A percentile compares a stretch with the other conserved stretches of the same genome.
These are phyloP conservation scores for Rhamphomyia laevipes DNA, from an alignment of 2,888 invertebrate genomes.

Conservation along the genomic window DNA sequence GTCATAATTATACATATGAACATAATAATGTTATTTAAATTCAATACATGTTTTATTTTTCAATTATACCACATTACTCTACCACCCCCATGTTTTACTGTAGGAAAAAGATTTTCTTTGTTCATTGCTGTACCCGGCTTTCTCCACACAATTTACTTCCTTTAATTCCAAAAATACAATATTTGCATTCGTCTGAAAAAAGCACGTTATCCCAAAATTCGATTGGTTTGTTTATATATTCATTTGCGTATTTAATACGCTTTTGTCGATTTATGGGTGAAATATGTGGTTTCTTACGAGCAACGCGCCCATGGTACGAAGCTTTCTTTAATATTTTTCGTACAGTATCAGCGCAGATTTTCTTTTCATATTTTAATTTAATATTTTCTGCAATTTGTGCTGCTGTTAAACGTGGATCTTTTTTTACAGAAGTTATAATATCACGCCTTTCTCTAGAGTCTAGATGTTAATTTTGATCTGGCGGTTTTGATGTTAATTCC, in stretches of 20 bases:
- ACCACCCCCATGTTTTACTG: background rate
- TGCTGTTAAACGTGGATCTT: slow-evolving; percentile 5
- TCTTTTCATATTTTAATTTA: background rate
- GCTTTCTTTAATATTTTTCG: slow-evolving; percentile 4
- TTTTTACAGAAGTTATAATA: slow-evolving; percentile 3
- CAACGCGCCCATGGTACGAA: background rate
- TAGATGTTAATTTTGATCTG: slow-evolving; percentile 5
- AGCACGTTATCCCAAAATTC: too few species aligned
- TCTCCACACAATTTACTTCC: too few species aligned
- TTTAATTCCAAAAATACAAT: too few species aligned
- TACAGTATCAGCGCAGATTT: slow-evolving; percentile 1
- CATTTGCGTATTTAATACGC: too few species aligned
- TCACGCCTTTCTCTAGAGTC: slow-evolving; percentile 4
- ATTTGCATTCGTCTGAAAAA: too few species aligned
- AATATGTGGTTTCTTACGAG: background rate
- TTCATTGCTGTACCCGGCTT: too few species aligned
- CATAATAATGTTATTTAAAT: too few species aligned
- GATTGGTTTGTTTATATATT: too few species aligned
- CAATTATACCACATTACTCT: background rate
- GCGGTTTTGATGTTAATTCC: slow-evolving; percentile 7
- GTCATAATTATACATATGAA: too few species aligned
- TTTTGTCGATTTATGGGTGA: background rate
- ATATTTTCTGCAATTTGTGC: slow-evolving; percentile 2
- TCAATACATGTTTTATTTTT: too few species aligned
- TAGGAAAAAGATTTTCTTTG: background rate